Evolutionary conservation across 2,797 vertebrate species (phyloP), one percentile per base, ranked within the genome.

Genomic region (Paguma larvata): DNA sequence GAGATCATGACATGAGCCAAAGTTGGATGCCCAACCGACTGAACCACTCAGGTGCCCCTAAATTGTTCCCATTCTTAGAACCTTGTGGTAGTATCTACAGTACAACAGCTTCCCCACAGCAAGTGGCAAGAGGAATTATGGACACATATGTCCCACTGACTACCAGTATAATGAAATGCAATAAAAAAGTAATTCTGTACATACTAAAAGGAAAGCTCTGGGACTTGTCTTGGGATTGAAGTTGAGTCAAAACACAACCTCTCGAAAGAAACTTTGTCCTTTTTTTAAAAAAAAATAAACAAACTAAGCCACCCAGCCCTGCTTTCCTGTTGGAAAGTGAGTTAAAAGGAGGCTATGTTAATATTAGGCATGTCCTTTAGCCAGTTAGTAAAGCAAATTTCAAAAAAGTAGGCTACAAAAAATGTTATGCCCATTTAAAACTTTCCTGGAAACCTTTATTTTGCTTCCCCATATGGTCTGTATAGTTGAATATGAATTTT

Each of bases 301-400:
- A 11, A 25, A 73, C 23, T 27, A 18, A 44, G 2, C 53, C 34
- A 82, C 10, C 6, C 15, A 65, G 21, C 14, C 51, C 32, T 93
- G 56, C 34, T 41, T n/a, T n/a, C n/a, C 32, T 77, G 3, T 79
- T 89, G 11, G 21, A 56, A 92, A 97, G 27, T 62, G 51, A 95
- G 27, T 59, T 94, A 65, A 94, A 95, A 88, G 27, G 23, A 96
- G 70, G 65, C 62, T 91, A 0, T 96, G 15, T 77, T 70, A 82
- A 93, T 62, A 94, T 85, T 91, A 75, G n/a, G 5, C 23, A 68
- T 89, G 14, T 32, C 34, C 48, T 72, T 86, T 63, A 34, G 41
- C 41, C 88, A 94, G 38, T 34, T 62, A 88, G 72, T 15, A 96
- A 85, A 95, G 67, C 46, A 95, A 56, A 94, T 84, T 92, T 87